Evolutionary conservation across 2,113 vertebrate genomes (phyloP).

Genomic region (Gorsachius goisagi): DNA sequence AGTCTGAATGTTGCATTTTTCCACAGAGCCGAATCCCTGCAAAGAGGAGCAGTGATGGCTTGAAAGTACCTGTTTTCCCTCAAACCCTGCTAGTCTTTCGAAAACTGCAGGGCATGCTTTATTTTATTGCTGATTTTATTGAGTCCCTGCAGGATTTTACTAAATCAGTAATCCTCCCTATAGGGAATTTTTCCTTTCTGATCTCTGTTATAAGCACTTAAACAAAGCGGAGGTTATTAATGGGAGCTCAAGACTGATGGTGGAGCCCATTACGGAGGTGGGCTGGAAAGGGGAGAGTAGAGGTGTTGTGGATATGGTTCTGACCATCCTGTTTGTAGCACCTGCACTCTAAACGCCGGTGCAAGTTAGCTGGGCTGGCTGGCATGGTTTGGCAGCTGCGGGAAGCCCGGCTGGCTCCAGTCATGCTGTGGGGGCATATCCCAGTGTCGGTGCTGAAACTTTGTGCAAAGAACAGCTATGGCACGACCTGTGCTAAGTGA

Average conservation of each 20-base stretch:
- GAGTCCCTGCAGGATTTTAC: neutral
- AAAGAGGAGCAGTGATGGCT: neutral
- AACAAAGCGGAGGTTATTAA: neutral
- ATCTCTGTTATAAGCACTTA: neutral
- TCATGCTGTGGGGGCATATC: accelerated
- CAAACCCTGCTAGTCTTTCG: neutral
- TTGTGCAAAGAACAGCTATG: neutral
- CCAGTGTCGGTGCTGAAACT: neutral
- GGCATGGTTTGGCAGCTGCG: neutral
- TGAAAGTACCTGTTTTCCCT: conserved; percentile 4
- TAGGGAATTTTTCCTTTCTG: neutral
- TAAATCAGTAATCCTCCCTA: neutral
- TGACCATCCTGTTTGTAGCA: neutral
- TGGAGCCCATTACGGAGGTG: neutral
- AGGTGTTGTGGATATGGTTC: neutral
- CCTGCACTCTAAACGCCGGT: neutral
- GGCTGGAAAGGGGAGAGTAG: neutral
- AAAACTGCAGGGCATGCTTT: neutral
- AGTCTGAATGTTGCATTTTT: neutral
- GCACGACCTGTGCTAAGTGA: neutral
- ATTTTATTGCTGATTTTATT: neutral
- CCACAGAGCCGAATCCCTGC: neutral
- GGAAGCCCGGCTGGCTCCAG: neutral
- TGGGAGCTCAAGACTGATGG: neutral
- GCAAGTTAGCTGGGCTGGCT: neutral